Base-by-base conservation (phyloP, 2,113 vertebrate genomes). In the Garra rufa region DNA sequence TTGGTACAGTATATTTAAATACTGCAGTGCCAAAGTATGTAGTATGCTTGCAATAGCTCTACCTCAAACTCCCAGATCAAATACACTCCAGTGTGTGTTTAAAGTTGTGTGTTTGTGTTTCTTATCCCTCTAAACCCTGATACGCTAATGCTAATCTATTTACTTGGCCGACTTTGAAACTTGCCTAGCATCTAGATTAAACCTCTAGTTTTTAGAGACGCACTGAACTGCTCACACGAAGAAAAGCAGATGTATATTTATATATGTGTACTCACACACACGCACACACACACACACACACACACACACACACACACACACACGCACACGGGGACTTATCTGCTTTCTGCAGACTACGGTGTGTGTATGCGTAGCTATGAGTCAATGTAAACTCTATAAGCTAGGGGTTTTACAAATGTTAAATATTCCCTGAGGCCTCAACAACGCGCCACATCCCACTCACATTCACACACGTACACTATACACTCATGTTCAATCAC, bases 331-430 rank as follows among this genome's bases (percentile, higher is more conserved):
- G 19, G 21, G 19, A 43, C 69, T 73, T 73, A 73, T 73, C 38
- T 73, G 10, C 43, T 71, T 57, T 55, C 74, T 83, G 34, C 30
- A 24, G 70, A 48, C 30, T 61, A 30, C 7, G 34, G 74, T 77
- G 19, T 65, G 38, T 76, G 73, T 65, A 17, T 75, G 82, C 50
- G 50, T 38, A 78, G n/a, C 17, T 81, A 44, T 65, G 46, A 59
- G 77, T 74, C 43, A 48, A 24, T 21, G 46, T 61, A 55, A 34
- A 55, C 63, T 41, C 67, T 82, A 81, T 81, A n/a, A 70, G 41
- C 52, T 9, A 41, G 57, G 76, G 85, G 82, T 83, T 84, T 90
- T 87, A 88, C 76, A 89, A 88, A 92, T 86, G 86, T 89, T 86
- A 88, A 92, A 73, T 82, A 83, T 80, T 89, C 89, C 90, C 89